Evolutionary conservation across 2,797 vertebrate species (phyloP).

Genomic region (Chelon auratus): DNA sequence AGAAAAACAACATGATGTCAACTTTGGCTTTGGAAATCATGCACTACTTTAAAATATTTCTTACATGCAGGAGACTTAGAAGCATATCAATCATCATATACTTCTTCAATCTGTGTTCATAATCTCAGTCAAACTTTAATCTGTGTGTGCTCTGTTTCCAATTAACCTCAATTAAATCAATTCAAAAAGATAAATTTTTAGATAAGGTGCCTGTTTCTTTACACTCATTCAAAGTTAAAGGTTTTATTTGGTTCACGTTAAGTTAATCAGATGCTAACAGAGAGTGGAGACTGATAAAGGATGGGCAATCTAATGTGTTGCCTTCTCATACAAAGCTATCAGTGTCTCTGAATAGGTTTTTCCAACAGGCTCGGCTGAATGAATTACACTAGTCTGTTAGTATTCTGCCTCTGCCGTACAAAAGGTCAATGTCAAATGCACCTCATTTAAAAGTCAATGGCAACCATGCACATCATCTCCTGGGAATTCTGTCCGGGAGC

Average conservation of each 20-base stretch:
- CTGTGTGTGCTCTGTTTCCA: constrained; percentile 30
- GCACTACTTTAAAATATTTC: neutral
- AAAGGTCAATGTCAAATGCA: constrained; percentile 87
- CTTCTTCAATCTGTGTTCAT: constrained; percentile 7
- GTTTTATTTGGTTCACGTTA: constrained; percentile 66
- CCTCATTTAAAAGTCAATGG: constrained; percentile 88
- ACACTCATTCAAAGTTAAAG: constrained; percentile 21
- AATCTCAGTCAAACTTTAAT: constrained; percentile 46
- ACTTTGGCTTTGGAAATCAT: constrained; percentile 39
- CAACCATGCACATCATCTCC: constrained; percentile 83
- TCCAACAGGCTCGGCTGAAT: constrained; percentile 74
- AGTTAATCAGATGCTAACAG: constrained; percentile 71
- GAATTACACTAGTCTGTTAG: constrained; percentile 84
- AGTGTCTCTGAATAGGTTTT: constrained; percentile 74
- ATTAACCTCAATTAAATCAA: constrained; percentile 43
- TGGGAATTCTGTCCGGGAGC: constrained; percentile 81
- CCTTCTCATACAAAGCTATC: constrained; percentile 77
- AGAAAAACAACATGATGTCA: constrained; percentile 2
- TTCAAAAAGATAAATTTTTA: neutral
- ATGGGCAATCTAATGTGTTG: constrained; percentile 76
- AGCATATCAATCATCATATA: constrained; percentile 25
- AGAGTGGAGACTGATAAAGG: constrained; percentile 74
- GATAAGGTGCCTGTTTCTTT: neutral
- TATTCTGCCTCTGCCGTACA: constrained; percentile 79
- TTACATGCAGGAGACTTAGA: constrained; percentile 27